Evolutionary conservation across 2,888 invertebrate species (phyloP), one percentile per base, ranked within the genome.

Genomic region (Harpagoxenus sublaevis): DNA sequence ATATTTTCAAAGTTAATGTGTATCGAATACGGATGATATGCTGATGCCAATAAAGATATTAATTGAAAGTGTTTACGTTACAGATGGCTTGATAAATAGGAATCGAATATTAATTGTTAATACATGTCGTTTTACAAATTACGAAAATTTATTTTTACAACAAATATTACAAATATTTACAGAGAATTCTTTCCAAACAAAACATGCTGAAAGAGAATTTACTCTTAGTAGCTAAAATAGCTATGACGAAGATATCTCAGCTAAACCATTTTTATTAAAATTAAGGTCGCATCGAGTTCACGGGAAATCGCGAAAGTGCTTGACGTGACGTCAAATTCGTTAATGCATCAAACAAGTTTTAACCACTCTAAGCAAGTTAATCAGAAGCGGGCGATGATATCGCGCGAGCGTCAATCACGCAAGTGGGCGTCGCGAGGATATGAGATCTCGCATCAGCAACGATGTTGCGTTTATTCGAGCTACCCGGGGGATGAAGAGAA

Each of bases 271-370:
- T 53, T 42, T 18, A 18, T 42, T n/a, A 12, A 65, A 78, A 53
- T 9, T 35, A 39, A 51, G 18, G 3, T 78, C 8, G 6, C 12
- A 15, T 55, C 0, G 12, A 28, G 39, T 28, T 65, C 0, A 23
- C 6, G 42, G 31, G 31, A 31, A 42, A 55, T 55, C 15, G 55
- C n/a, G 23, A 9, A 31, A 78, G 4, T 42, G 15, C 28, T 53
- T 15, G 77, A 15, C 23, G 2, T 12, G 65, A 57, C 39, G 28
- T 28, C 12, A 66, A 66, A 42, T 53, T 78, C 6, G 15, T 78
- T 57, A 68, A 55, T 51, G 39, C 18, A 12, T 55, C 55, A 57
- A 78, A 31, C 45, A 68, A 68, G 45, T 55, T 68, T 57, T 55
- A 39, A 12, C 8, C 18, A 28, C 15, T 51, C 35, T 57, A 51